Base-by-base conservation (phyloP, 2,113 vertebrate genomes). In the Campylomormyrus numenius region DNA sequence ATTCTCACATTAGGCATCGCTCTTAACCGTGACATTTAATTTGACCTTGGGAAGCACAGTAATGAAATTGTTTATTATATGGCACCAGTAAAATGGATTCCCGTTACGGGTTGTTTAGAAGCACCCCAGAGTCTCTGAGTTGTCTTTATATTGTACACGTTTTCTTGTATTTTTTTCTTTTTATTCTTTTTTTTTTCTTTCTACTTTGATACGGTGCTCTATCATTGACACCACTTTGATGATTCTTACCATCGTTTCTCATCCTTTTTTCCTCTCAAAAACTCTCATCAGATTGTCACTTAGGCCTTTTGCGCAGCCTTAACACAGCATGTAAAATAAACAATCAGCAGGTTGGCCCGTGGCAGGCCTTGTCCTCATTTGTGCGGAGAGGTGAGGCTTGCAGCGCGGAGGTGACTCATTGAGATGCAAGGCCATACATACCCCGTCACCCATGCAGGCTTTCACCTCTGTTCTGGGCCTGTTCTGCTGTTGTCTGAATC, bases 401-500 rank as follows among this genome's bases (percentile, higher is more conserved):
- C 21, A 21, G 21, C 1, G 94, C 89, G 94, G 92, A 93, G 93
- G 87, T 88, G 92, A 87, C 92, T 95, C 95, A 96, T 95, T 96
- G 91, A 93, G 92, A 95, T 96, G 95, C 95, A 93, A 91, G 93
- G 91, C 93, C 90, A 42, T 91, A 93, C 92, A 42, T 91, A 93
- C 92, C 90, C 91, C 91, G 42, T 93, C 94, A 95, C 95, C 94
- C 94, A 84, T 92, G 92, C 93, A 92, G 94, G 91, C 87, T 77
- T 94, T 95, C 94, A 94, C 95, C 94, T 95, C 91, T 96, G 93
- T 94, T 91, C 95, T 94, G 83, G 93, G 93, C 92, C 94, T 95
- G 93, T 94, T 95, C 95, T 95, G 93, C 93, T 96, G 94, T 95
- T 96, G 96, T 95, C 95, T 95, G 2, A 90, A 95, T 93, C 93